Conservation (phyloP, 2,888 invertebrate species). For the Machimus rusticus region DNA sequence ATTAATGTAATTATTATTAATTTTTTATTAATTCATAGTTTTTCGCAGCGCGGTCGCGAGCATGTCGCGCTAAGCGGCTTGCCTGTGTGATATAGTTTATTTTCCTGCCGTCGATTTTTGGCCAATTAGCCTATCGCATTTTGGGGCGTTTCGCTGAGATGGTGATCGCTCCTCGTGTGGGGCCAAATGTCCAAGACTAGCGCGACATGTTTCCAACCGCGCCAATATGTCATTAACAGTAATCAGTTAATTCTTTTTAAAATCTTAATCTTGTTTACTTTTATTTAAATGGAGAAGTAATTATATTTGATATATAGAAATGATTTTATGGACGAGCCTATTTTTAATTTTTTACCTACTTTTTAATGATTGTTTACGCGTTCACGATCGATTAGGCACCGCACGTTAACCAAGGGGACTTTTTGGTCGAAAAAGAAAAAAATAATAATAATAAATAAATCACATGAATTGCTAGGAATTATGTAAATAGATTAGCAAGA, state of each 20-base stretch:
- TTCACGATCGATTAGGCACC: not conserved
- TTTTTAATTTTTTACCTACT: constrained; percentile 29
- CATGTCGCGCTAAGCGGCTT: constrained; percentile 46
- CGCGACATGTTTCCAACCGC: constrained; percentile 4
- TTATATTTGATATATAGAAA: constrained; percentile 37
- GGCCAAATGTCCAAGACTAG: not conserved
- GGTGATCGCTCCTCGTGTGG: not conserved
- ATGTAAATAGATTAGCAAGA: constrained; percentile 25
- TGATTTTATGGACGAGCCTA: constrained; percentile 32
- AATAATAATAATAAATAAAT: not conserved
- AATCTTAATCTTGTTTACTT: constrained; percentile 37
- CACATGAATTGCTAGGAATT: constrained; percentile 7
- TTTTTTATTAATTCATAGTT: constrained; percentile 20
- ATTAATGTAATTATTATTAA: constrained; percentile 41
- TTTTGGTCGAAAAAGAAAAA: not conserved
- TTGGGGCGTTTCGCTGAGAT: not conserved
- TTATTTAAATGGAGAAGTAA: constrained; percentile 14
- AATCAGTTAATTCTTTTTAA: constrained; percentile 35
- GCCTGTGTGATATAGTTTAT: constrained; percentile 50
- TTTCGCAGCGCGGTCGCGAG: constrained; percentile 9
- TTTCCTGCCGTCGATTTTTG: constrained; percentile 46
- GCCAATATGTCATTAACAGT: constrained; percentile 21
- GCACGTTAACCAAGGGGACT: constrained; percentile 9
- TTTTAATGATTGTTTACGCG: constrained; percentile 34
- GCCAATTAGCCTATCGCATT: not conserved